A percentile compares a stretch with the other conserved stretches of the same genome.
phyloP scores from a whole-genome alignment of 1,140 invertebrate species.

The Drosophila lowei region DNA sequence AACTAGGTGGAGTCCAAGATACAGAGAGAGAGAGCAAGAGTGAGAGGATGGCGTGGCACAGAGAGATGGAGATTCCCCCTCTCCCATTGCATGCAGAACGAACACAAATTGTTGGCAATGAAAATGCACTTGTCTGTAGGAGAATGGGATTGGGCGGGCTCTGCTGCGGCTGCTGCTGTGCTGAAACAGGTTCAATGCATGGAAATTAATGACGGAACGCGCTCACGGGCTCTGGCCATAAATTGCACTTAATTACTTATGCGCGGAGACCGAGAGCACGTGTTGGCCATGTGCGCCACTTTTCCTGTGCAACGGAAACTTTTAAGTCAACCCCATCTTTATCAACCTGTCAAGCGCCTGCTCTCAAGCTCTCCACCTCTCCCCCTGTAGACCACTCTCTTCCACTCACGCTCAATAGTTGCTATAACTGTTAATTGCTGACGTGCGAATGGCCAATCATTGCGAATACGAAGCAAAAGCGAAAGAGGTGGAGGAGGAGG shows the following conservation, averaged over 20 bases:
- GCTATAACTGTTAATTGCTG: conserved; percentile 52
- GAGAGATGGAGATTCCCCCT: background rate
- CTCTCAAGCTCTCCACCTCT: background rate
- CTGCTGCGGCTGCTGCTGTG: background rate
- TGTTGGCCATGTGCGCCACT: conserved; percentile 23
- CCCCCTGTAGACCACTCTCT: background rate
- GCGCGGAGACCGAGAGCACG: conserved; percentile 21
- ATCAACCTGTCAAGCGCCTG: conserved; percentile 9
- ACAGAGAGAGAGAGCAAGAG: background rate
- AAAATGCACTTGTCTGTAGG: conserved; percentile 24
- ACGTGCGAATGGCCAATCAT: conserved; percentile 41
- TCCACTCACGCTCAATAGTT: background rate
- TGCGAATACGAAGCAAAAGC: background rate
- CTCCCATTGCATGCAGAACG: background rate
- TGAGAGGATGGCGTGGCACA: conserved; percentile 5
- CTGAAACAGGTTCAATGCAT: conserved; percentile 72
- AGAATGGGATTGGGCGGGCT: too few species aligned
- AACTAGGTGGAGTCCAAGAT: background rate
- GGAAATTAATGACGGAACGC: conserved; percentile 41
- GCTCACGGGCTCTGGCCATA: conserved; percentile 47
- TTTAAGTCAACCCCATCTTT: conserved; percentile 24
- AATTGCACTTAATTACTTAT: conserved; percentile 68
- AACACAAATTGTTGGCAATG: conserved; percentile 30
- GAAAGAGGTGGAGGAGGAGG: too few species aligned
- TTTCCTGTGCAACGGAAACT: conserved; percentile 40